These are phyloP conservation scores for Megalonaias nervosa DNA, from an alignment of 1,140 invertebrate genomes.

Conservation along the genomic window DNA sequence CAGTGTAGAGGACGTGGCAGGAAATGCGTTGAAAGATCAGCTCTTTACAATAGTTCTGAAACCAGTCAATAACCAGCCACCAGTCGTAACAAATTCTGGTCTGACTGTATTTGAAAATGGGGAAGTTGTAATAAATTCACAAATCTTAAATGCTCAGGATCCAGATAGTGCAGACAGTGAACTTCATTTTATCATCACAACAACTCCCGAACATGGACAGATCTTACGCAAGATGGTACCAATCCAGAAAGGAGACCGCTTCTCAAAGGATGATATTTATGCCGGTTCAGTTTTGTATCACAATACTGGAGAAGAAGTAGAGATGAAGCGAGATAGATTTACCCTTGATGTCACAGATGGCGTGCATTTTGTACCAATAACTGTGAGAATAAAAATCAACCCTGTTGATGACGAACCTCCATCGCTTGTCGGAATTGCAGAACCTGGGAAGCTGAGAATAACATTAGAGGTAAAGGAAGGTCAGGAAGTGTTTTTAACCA, in stretches of 20 bases:
- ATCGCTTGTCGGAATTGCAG: constrained; percentile 41
- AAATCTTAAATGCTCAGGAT: constrained; percentile 66
- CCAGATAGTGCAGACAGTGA: constrained; percentile 60
- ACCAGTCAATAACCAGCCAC: constrained; percentile 71
- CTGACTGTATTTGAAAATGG: constrained; percentile 66
- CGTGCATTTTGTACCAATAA: constrained; percentile 66
- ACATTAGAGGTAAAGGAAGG: constrained; percentile 63
- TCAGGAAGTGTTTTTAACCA: constrained; percentile 43
- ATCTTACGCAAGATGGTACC: constrained; percentile 44
- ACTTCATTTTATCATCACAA: constrained; percentile 57
- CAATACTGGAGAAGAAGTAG: constrained; percentile 54
- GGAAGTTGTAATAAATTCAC: constrained; percentile 51
- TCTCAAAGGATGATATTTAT: constrained; percentile 61
- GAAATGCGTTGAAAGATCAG: constrained; percentile 66
- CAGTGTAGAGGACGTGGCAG: constrained; percentile 66
- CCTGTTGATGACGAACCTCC: constrained; percentile 69
- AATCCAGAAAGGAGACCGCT: constrained; percentile 62
- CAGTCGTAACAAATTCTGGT: constrained; percentile 64
- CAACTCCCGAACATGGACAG: constrained; percentile 58
- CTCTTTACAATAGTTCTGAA: constrained; percentile 65
- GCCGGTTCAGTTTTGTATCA: constrained; percentile 65
- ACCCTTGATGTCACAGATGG: constrained; percentile 70
- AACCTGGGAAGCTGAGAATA: constrained; percentile 52
- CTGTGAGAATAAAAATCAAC: constrained; percentile 60
- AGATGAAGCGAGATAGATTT: constrained; percentile 64